Evolutionary conservation across 2,888 invertebrate genomes (phyloP).

Genomic region (Resseliella maxima): DNA sequence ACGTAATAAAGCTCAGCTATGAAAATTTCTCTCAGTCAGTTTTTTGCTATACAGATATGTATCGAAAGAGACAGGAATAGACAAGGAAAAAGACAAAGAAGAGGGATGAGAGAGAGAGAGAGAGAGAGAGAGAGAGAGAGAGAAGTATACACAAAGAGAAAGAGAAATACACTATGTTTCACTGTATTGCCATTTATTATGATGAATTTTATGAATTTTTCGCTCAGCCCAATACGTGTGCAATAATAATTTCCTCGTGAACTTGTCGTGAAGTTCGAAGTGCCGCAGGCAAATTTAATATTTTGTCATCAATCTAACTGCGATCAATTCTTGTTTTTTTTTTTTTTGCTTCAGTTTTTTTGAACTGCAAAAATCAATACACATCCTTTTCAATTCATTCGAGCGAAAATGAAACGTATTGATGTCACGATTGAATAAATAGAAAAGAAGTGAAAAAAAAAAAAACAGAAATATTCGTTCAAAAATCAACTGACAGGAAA

Average conservation of each 20-base stretch:
- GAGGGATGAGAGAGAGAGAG: no score
- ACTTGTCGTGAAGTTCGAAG: background rate
- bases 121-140: no score
- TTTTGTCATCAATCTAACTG: conserved; percentile 37
- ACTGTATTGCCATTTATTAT: background rate
- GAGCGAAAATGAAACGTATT: conserved; percentile 37
- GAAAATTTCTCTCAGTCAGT: background rate
- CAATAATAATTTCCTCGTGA: background rate
- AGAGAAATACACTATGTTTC: background rate
- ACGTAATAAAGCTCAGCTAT: background rate
- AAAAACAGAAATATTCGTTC: background rate
- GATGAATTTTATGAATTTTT: background rate
- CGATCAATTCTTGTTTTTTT: no score
- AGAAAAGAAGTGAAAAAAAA: background rate
- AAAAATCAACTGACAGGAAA: conserved; percentile 45
- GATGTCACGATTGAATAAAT: conserved; percentile 19
- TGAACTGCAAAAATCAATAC: conserved; percentile 18
- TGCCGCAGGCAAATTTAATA: background rate
- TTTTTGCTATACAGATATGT: no score
- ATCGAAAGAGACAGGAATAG: no score
- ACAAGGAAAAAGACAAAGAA: no score
- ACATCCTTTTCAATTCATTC: background rate
- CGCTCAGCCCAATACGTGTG: no score
- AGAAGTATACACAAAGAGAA: background rate
- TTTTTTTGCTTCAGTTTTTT: no score